These are phyloP conservation scores for Eustalomyia histrio DNA, from an alignment of 2,888 invertebrate species.

Conservation along the genomic window DNA sequence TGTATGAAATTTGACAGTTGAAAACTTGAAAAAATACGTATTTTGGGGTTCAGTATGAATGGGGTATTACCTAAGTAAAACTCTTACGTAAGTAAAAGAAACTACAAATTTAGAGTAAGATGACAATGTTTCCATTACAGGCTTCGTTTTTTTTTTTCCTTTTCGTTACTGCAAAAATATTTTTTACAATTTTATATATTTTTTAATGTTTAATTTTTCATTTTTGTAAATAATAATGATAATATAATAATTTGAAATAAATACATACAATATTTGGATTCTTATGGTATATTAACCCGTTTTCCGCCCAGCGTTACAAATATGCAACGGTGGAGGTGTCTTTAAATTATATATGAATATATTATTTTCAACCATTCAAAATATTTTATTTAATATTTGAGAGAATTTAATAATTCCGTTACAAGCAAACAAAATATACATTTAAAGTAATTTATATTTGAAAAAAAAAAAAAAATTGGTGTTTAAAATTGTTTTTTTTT, in stretches of 20 bases:
- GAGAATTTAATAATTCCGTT: constrained; percentile 30
- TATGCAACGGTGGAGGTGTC: constrained; percentile 73
- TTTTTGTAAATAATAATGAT: constrained; percentile 61
- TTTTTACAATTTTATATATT: neutral
- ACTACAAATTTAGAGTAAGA: no score
- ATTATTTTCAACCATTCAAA: constrained; percentile 7
- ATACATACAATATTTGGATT: constrained; percentile 33
- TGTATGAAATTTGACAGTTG: no score
- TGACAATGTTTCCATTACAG: no score
- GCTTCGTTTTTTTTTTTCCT: no score
- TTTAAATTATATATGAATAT: constrained; percentile 36
- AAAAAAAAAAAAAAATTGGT: constrained; percentile 57
- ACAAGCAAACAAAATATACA: constrained; percentile 25
- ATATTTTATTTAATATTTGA: constrained; percentile 13
- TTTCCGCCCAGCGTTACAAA: constrained; percentile 78
- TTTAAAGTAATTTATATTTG: constrained; percentile 35
- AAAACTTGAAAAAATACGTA: no score
- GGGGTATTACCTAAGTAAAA: no score
- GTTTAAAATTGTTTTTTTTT: constrained; percentile 58
- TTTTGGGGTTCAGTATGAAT: no score
- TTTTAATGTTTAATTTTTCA: neutral
- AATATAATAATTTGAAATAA: constrained; percentile 68
- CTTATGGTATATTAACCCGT: constrained; percentile 70
- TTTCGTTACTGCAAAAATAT: neutral
- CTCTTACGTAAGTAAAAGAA: no score